These are phyloP conservation scores for Toxostoma redivivum DNA, from an alignment of 2,113 vertebrate genomes.

Conservation along the genomic window DNA sequence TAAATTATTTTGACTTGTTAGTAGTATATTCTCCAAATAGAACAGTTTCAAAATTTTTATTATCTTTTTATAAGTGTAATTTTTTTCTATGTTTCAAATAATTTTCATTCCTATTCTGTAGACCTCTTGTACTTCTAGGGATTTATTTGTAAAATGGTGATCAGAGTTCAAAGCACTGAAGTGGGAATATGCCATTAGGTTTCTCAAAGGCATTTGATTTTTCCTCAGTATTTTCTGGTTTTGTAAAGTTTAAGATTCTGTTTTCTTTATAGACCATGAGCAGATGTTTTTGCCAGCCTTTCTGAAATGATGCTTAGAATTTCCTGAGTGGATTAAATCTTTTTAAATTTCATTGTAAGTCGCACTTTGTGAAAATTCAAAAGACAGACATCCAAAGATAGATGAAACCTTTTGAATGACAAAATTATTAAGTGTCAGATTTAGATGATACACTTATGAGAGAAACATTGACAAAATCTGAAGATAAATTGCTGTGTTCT, in stretches of 20 bases:
- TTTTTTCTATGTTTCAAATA: neutral
- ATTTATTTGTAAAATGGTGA: neutral
- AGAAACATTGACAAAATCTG: neutral
- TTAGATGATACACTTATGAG: neutral
- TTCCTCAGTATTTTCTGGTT: neutral
- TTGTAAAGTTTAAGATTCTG: neutral
- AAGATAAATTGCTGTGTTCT: neutral
- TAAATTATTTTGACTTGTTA: neutral
- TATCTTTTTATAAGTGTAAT: neutral
- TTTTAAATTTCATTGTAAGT: neutral
- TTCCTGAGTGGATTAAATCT: neutral
- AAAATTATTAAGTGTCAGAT: constrained; percentile 28
- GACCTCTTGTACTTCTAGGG: neutral
- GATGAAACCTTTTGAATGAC: constrained; percentile 18
- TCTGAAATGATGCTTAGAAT: neutral
- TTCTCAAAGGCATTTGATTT: neutral
- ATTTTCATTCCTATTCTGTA: neutral
- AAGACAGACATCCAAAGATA: neutral
- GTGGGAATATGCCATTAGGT: neutral
- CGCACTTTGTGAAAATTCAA: neutral
- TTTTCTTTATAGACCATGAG: neutral
- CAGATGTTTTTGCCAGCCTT: neutral
- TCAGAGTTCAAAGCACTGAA: neutral
- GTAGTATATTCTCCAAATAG: neutral
- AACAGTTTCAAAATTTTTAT: neutral